Conservation (phyloP, 92 coral and sea anemone species). For the Meandrina meandrites region DNA sequence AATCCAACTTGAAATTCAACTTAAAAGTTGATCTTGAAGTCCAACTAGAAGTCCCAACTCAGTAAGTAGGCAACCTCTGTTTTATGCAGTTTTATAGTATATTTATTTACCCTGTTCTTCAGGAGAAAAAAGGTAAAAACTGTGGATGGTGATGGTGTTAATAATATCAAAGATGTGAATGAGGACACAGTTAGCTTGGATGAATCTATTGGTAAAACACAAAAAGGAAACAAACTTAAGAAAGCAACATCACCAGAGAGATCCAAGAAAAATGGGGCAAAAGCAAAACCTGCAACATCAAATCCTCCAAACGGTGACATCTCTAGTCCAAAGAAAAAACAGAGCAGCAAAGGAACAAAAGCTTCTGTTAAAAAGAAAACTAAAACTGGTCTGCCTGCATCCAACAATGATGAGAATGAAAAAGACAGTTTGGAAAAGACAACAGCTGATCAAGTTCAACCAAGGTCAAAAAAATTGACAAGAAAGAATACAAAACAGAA, state of each 20-base stretch:
- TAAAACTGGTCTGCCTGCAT: background rate
- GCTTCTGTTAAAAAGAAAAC: background rate
- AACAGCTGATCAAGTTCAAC: background rate
- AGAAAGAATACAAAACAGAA: conserved; percentile 12
- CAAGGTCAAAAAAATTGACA: conserved; percentile 3
- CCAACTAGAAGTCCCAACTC: no score
- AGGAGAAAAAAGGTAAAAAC: conserved; percentile 35
- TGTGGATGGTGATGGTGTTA: background rate
- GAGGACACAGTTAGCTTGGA: conserved; percentile 7
- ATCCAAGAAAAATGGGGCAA: conserved; percentile 24
- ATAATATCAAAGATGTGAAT: conserved; percentile 15
- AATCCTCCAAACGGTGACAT: background rate
- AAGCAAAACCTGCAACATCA: background rate
- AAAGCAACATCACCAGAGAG: conserved; percentile 7
- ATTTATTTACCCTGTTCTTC: background rate
- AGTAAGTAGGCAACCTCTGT: no score
- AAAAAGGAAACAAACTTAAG: conserved; percentile 17
- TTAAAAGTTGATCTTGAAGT: no score
- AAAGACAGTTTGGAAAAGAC: background rate
- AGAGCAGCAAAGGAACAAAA: background rate
- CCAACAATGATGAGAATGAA: background rate
- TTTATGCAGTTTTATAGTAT: no score
- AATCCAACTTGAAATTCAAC: no score
- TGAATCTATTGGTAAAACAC: conserved; percentile 11
- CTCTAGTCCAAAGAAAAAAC: background rate